phyloP scores from a whole-genome alignment of 2,797 vertebrate species.

The Tauraco hartlaubi region DNA sequence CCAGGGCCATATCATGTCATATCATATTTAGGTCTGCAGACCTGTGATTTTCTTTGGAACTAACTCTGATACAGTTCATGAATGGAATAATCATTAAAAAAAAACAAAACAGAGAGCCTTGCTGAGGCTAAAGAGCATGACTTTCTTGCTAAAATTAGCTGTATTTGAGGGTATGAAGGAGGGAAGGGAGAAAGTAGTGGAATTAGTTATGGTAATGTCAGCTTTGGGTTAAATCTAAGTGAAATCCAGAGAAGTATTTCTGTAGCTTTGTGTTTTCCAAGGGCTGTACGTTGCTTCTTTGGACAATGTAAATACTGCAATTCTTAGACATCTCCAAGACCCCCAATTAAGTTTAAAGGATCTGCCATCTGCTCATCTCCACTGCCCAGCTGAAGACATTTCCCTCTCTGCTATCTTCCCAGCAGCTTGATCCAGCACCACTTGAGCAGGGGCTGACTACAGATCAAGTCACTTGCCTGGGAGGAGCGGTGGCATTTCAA shows the following conservation, averaged over 20 bases:
- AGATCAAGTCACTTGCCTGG: not conserved
- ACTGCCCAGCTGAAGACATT: not conserved
- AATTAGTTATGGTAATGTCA: slow-evolving; percentile 15
- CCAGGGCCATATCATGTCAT: not conserved
- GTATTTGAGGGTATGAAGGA: not conserved
- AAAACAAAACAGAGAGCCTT: not conserved
- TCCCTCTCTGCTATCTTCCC: not conserved
- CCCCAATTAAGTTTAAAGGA: not conserved
- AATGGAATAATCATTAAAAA: not conserved
- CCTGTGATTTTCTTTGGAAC: not conserved
- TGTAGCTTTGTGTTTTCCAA: not conserved
- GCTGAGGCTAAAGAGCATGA: not conserved
- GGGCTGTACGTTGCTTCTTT: not conserved
- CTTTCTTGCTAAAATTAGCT: not conserved
- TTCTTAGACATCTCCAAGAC: not conserved
- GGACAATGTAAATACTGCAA: not conserved
- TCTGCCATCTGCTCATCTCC: not conserved
- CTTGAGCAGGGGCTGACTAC: not conserved
- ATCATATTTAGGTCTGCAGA: not conserved
- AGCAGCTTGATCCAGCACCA: not conserved
- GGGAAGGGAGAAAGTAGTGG: not conserved
- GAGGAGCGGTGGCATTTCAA: not conserved
- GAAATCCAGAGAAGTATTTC: not conserved
- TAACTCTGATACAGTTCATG: not conserved
- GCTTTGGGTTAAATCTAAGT: not conserved